phyloP scores from a whole-genome alignment of 2,797 vertebrate species.

The Diplodus sargus region DNA sequence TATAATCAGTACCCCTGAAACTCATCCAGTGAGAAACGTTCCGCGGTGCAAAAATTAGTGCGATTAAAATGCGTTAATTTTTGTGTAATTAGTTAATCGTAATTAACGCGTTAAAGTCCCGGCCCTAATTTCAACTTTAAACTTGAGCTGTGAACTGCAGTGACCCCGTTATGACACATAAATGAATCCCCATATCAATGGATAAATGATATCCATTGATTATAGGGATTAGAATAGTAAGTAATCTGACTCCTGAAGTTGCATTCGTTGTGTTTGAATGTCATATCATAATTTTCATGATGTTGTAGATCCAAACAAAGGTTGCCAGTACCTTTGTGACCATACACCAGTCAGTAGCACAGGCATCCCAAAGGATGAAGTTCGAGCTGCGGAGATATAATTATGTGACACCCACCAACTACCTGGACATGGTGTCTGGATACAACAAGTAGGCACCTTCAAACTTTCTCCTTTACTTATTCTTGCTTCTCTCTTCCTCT shows the following conservation, averaged over 20 bases:
- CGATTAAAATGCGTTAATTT: no score
- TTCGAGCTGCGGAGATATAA: conserved; percentile 88
- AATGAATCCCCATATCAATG: not conserved
- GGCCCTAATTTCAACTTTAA: no score
- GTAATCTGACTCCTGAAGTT: not conserved
- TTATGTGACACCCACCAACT: conserved; percentile 93
- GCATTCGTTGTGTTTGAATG: not conserved
- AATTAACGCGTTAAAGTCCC: no score
- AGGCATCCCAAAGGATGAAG: conserved; percentile 88
- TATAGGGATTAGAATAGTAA: not conserved
- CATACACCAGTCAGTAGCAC: conserved; percentile 90
- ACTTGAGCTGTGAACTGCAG: not conserved
- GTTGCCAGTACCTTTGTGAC: conserved; percentile 91
- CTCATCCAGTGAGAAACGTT: no score
- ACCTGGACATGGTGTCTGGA: conserved; percentile 92
- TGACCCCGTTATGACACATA: not conserved
- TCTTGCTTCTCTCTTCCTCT: not conserved
- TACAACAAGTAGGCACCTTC: conserved; percentile 88
- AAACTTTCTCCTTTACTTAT: not conserved
- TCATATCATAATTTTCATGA: not conserved
- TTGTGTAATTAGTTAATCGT: no score
- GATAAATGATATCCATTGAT: not conserved
- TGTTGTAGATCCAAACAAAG: conserved; percentile 86
- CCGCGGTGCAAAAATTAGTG: no score
- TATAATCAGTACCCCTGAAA: no score